Conservation (phyloP, 2,797 vertebrate genomes). For the Macropodus opercularis region DNA sequence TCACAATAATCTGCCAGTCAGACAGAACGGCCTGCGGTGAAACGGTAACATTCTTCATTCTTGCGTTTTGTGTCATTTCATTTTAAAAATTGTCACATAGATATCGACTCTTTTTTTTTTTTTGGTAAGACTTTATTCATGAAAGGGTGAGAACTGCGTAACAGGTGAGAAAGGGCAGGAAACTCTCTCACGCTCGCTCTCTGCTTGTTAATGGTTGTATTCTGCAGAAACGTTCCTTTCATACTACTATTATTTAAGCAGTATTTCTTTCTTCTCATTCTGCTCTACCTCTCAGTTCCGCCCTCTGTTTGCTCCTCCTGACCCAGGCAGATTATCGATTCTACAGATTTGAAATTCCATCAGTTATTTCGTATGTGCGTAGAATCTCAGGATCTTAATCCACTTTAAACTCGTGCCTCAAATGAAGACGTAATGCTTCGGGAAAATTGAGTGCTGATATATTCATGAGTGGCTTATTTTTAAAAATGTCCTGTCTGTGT, state of each 20-base stretch:
- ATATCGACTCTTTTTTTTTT: too few species aligned
- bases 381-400: too few species aligned
- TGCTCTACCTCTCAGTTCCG: neutral
- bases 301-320: conserved; percentile 1
- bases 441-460: conserved; percentile 16
- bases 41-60: too few species aligned
- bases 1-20: neutral
- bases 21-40: too few species aligned
- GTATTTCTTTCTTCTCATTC: conserved; percentile 1
- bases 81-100: too few species aligned
- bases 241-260: neutral
- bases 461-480: conserved; percentile 44
- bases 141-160: neutral
- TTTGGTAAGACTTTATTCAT: too few species aligned
- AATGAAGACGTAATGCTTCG: too few species aligned
- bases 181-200: neutral
- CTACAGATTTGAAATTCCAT: neutral
- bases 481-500: conserved; percentile 50
- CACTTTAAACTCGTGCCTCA: too few species aligned
- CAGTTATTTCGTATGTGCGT: neutral
- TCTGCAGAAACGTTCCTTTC: too few species aligned
- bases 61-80: too few species aligned
- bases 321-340: neutral
- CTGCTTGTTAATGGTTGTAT: neutral
- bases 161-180: neutral